These are phyloP conservation scores for Trinorchestia longiramus DNA, from an alignment of 1,140 invertebrate genomes.

Conservation along the genomic window DNA sequence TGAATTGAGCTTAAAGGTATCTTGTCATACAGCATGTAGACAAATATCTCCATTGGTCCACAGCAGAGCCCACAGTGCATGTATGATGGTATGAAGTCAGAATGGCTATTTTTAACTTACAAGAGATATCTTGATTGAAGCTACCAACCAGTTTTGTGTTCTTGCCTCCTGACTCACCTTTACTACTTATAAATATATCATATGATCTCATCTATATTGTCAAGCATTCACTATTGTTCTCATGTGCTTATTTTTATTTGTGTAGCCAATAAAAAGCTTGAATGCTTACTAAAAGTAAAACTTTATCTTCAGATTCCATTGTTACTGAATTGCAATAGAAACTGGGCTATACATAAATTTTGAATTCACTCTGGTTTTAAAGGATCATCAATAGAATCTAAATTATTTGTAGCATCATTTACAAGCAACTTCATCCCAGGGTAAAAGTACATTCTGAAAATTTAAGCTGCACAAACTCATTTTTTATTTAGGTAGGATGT, in stretches of 20 bases:
- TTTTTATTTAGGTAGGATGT: neutral
- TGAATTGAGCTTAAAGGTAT: neutral
- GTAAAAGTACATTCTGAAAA: neutral
- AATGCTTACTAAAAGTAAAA: neutral
- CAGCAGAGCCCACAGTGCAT: too few species aligned
- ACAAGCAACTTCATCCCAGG: neutral
- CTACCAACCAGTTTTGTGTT: neutral
- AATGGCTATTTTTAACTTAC: neutral
- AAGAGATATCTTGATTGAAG: neutral
- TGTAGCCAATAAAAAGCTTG: neutral
- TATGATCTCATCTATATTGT: neutral
- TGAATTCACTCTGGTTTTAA: neutral
- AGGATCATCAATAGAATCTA: neutral
- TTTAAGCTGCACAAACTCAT: neutral
- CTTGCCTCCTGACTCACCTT: neutral
- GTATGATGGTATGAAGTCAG: neutral
- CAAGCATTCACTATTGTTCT: neutral
- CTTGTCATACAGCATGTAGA: neutral
- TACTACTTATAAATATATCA: neutral
- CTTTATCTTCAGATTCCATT: neutral
- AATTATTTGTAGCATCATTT: neutral
- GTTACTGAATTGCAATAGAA: neutral
- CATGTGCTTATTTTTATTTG: neutral
- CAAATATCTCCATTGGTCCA: too few species aligned
- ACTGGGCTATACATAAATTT: neutral